phyloP scores from a whole-genome alignment of 2,797 vertebrate genomes.

The Coccyzus lansbergi region DNA sequence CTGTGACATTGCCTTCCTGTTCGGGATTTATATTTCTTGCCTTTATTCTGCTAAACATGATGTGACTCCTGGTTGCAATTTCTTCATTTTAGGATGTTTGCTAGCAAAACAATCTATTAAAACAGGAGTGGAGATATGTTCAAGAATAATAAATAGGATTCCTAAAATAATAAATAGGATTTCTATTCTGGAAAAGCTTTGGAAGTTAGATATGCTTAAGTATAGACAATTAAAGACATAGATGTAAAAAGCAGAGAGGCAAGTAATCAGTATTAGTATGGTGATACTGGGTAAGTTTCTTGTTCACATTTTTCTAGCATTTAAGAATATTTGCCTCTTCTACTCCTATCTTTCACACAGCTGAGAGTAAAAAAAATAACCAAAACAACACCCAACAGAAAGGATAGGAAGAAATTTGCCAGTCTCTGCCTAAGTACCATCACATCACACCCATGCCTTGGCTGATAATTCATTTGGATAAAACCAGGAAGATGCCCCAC shows the following conservation, averaged over 20 bases:
- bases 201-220: neutral
- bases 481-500: neutral
- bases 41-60: neutral
- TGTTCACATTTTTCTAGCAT: neutral
- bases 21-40: neutral
- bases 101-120: neutral
- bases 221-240: neutral
- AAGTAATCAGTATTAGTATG: neutral
- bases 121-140: neutral
- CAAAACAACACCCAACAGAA: neutral
- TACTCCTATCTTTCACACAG: neutral
- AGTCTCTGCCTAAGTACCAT: neutral
- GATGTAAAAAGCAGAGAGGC: neutral
- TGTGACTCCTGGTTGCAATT: neutral
- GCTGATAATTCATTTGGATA: neutral
- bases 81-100: neutral
- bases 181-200: neutral
- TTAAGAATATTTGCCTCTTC: neutral
- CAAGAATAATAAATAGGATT: neutral
- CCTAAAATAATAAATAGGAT: neutral
- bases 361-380: neutral
- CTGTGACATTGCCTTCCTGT: neutral
- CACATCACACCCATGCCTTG: neutral
- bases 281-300: neutral
- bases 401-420: neutral